Evolutionary conservation across 2,113 vertebrate species (phyloP).

Genomic region (Uropsilus gracilis): DNA sequence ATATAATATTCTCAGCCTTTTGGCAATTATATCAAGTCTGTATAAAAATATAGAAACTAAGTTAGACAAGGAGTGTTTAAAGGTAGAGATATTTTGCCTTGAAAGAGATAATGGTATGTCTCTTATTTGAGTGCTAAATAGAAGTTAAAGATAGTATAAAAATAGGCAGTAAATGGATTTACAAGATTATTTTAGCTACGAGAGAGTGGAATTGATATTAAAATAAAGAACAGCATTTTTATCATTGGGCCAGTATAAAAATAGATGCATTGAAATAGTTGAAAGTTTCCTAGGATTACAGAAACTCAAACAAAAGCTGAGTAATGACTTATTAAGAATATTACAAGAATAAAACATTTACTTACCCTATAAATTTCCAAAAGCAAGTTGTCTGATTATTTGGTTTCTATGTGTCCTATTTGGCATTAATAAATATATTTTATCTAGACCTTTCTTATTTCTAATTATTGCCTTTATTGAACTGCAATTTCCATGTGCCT

Average conservation of each 20-base stretch:
- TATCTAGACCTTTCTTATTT: not conserved
- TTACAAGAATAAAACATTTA: not conserved
- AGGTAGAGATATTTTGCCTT: not conserved
- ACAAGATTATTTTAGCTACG: not conserved
- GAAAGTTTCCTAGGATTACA: not conserved
- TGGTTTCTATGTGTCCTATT: not conserved
- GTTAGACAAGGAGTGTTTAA: not conserved
- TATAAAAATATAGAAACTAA: not conserved
- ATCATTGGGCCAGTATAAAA: not conserved
- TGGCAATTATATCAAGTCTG: too few species aligned
- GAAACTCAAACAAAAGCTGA: not conserved
- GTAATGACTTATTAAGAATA: not conserved
- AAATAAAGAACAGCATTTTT: not conserved
- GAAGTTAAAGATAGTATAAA: not conserved
- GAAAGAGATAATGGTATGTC: not conserved
- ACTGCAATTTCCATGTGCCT: not conserved
- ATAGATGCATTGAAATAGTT: not conserved
- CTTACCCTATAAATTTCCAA: not conserved
- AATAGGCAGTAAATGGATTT: not conserved
- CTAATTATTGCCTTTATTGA: not conserved
- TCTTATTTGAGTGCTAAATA: not conserved
- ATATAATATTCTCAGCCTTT: too few species aligned
- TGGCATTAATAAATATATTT: not conserved
- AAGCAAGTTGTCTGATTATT: not conserved
- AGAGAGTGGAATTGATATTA: not conserved